Percentiles rank a stretch among this genome's conserved stretches.
phyloP scores from a whole-genome alignment of 2,113 vertebrate species.

The Oriolus oriolus region DNA sequence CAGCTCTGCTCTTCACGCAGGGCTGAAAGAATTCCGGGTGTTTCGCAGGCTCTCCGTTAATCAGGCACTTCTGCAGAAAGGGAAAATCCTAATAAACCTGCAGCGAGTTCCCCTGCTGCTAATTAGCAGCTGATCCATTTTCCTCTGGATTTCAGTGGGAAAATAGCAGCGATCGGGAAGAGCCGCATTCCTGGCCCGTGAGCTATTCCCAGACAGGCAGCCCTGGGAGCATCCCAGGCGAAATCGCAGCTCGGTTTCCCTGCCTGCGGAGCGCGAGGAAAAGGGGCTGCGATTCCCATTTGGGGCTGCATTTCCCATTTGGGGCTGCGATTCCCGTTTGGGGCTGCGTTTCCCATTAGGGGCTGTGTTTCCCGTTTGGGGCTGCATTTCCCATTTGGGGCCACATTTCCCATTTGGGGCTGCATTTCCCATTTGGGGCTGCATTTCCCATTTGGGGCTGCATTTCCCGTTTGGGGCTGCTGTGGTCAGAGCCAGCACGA shows the following conservation, averaged over 20 bases:
- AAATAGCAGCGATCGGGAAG: background rate
- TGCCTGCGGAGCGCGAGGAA: background rate
- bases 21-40: background rate
- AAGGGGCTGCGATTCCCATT: background rate
- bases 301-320: background rate
- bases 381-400: background rate
- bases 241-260: background rate
- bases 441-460: background rate
- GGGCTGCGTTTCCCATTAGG: background rate
- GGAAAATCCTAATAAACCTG: constrained; percentile 7
- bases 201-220: background rate
- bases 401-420: background rate
- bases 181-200: constrained; percentile 33
- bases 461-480: background rate
- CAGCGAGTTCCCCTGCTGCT: constrained; percentile 1
- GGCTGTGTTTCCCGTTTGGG: background rate
- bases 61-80: background rate
- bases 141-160: background rate
- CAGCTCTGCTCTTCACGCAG: background rate
- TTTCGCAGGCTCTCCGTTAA: background rate
- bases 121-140: constrained; percentile 17
- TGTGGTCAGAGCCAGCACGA: background rate
- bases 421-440: too few species aligned
- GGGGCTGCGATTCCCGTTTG: too few species aligned
- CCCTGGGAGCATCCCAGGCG: constrained; percentile 10